phyloP scores from a whole-genome alignment of 2,113 vertebrate genomes.

The Leptosomus discolor region DNA sequence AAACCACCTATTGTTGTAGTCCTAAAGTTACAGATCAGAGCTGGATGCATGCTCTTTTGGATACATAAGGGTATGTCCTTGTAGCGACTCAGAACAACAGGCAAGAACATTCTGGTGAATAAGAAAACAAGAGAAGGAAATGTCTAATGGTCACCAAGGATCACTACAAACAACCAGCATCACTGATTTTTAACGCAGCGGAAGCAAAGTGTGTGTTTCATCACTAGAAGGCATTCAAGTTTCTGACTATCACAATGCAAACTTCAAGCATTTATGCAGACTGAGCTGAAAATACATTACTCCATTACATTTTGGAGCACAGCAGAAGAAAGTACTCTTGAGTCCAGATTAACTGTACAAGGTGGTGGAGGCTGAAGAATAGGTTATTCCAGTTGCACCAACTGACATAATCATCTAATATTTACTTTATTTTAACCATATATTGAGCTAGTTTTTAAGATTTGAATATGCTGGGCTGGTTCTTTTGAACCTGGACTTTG shows the following conservation, averaged over 20 bases:
- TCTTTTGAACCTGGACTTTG: no score
- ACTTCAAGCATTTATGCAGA: neutral
- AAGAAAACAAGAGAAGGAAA: neutral
- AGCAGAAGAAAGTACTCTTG: neutral
- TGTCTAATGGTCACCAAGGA: neutral
- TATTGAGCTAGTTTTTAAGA: neutral
- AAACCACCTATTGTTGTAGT: neutral
- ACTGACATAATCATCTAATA: neutral
- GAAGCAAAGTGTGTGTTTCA: neutral
- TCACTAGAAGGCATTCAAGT: neutral
- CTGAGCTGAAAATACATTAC: neutral
- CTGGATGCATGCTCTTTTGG: neutral
- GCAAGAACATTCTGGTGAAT: neutral
- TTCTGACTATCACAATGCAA: neutral
- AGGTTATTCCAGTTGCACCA: neutral
- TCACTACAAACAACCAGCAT: neutral
- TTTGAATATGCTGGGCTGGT: neutral
- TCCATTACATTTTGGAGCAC: neutral
- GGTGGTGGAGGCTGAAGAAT: neutral
- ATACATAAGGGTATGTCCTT: neutral
- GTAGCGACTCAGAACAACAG: neutral
- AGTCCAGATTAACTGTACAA: neutral
- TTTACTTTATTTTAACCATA: neutral
- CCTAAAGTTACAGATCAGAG: neutral
- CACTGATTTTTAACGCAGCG: neutral